phyloP scores from a whole-genome alignment of 2,113 vertebrate species.

The Rattus norvegicus region GRCr8 NC_086039.1:64869001-64869500 shows the following conservation, averaged over 20 bases:
- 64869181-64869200: slow-evolving; percentile 23
- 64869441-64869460: background rate
- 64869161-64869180: background rate
- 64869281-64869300: slow-evolving; percentile 2
- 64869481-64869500: slow-evolving; percentile 12
- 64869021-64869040: background rate
- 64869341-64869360: background rate
- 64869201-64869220: background rate
- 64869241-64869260: background rate
- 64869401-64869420: slow-evolving; percentile 10
- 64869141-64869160: background rate
- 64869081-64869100: background rate
- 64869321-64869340: slow-evolving; percentile 69
- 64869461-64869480: background rate
- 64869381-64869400: background rate
- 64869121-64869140: background rate
- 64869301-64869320: slow-evolving; percentile 20
- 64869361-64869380: background rate
- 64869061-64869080: background rate
- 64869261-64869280: slow-evolving; percentile 27
- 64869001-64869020: background rate
- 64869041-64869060: too few relatives aligned
- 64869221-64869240: background rate
- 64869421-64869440: background rate
- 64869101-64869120: background rate